Base-by-base conservation (phyloP, 2,113 vertebrate genomes). In the Glaucidium brasilianum region DNA sequence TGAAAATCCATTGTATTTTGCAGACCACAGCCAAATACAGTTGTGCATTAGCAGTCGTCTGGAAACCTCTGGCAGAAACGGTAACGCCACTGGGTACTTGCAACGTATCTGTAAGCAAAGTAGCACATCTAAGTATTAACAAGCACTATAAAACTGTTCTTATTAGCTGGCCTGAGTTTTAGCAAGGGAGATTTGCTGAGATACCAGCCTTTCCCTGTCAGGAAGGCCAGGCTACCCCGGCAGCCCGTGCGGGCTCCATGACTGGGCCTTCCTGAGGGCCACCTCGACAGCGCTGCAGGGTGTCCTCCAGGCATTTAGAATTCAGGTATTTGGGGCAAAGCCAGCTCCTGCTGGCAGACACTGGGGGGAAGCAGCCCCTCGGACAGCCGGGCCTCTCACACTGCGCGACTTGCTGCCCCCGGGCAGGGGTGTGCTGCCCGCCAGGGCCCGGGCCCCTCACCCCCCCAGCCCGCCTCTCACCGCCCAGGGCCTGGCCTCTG, bases 11-110 rank as follows among this genome's bases (percentile, higher is more conserved):
- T 5, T 6, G 25, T 1, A 2, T 30, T 69, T 41, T 34, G 8
- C 79, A 60, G 35, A 43, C 23, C 27, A 5, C 0, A 35, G 56
- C 19, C 19, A 37, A 62, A 34, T 0, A 22, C 41, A 37, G 12
- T 0, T 1, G 1, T 32, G 7, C 47, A 39, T 3, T 1, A 43
- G 79, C 14, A 0, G 29, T 0, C 11, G 0, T 6, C 32, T 26
- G 34, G 25, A 56, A 90, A 58, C 21, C 53, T 23, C 53, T 9
- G 18, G 5, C 26, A 52, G 18, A 25, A 72, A 4, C 1, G 0
- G 20, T 5, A 11, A 39, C 4, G 12, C 7, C 86, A 8, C 50
- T 4, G 49, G 10, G 12, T 19, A 18, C 20, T 20, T 17, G 23
- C 49, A 37, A n/a, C 1, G 1, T 5, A 22, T 21, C 58, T 9